Evolutionary conservation across 2,888 invertebrate genomes (phyloP).

Genomic region (Dynastes hyllus): DNA sequence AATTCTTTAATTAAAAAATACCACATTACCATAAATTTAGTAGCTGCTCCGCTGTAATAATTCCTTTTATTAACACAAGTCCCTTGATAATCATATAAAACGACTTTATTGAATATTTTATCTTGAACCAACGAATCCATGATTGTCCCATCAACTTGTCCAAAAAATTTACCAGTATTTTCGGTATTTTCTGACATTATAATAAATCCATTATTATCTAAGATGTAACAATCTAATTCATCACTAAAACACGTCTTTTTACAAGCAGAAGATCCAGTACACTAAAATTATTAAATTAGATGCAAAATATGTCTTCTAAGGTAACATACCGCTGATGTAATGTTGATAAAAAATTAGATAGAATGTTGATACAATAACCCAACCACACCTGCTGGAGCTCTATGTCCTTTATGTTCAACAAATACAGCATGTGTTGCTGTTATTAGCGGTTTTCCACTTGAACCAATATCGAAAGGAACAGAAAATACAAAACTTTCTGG

Average conservation of each 20-base stretch:
- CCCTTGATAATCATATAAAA: constrained; percentile 92
- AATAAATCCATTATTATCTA: constrained; percentile 96
- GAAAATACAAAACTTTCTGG: constrained; percentile 94
- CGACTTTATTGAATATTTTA: constrained; percentile 90
- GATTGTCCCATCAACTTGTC: constrained; percentile 94
- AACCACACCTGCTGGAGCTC: constrained; percentile 93
- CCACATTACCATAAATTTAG: constrained; percentile 68
- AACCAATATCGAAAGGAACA: constrained; percentile 83
- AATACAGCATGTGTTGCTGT: constrained; percentile 95
- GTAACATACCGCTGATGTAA: constrained; percentile 85
- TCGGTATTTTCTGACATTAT: constrained; percentile 90
- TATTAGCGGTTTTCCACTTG: constrained; percentile 78
- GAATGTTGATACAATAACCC: constrained; percentile 91
- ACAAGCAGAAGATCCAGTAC: constrained; percentile 81
- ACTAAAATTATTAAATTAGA: constrained; percentile 72
- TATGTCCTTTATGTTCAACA: constrained; percentile 86
- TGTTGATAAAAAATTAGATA: constrained; percentile 88
- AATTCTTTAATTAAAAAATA: not conserved
- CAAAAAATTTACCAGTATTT: constrained; percentile 94
- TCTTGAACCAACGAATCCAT: constrained; percentile 95
- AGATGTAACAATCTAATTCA: constrained; percentile 92
- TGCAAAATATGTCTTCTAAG: not conserved
- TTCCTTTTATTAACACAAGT: constrained; percentile 83
- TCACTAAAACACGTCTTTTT: constrained; percentile 91
- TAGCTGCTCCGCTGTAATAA: constrained; percentile 75